Evolutionary conservation across 2,888 invertebrate genomes (phyloP).

Genomic region (Epistrophe grossulariae): DNA sequence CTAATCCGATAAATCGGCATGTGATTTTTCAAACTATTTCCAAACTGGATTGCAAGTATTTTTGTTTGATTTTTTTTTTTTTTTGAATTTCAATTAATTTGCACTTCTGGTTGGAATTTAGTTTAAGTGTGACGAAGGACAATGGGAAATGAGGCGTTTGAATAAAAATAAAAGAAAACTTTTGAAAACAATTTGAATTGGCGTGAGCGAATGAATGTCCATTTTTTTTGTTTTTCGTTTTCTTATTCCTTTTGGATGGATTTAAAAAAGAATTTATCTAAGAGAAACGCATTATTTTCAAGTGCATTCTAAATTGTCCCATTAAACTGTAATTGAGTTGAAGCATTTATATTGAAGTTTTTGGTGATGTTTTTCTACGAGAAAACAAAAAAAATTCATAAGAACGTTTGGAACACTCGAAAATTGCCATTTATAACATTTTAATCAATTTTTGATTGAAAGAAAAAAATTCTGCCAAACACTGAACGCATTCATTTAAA

Average conservation of each 20-base stretch:
- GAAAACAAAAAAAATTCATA: neutral
- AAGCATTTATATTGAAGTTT: constrained; percentile 31
- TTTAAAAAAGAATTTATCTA: constrained; percentile 4
- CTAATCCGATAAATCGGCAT: constrained; percentile 70
- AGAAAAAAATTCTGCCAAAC: no score
- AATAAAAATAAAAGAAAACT: constrained; percentile 27
- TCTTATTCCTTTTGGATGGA: neutral
- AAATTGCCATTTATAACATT: neutral
- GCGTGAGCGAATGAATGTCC: constrained; percentile 2
- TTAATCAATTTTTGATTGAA: neutral
- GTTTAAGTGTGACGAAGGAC: constrained; percentile 43
- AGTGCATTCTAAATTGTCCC: constrained; percentile 18
- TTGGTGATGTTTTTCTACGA: neutral
- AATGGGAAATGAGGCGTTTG: constrained; percentile 56
- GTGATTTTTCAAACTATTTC: constrained; percentile 67
- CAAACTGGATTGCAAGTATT: constrained; percentile 36
- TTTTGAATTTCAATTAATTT: constrained; percentile 62
- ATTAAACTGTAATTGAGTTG: constrained; percentile 38
- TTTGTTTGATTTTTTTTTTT: constrained; percentile 15
- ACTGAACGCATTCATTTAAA: no score
- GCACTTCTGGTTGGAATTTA: constrained; percentile 41
- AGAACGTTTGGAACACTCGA: neutral
- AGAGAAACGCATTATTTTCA: constrained; percentile 41
- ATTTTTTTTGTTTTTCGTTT: neutral
- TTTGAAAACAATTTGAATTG: constrained; percentile 25